Base-by-base conservation (phyloP, 2,113 vertebrate genomes). In the Pangasianodon hypophthalmus region DNA sequence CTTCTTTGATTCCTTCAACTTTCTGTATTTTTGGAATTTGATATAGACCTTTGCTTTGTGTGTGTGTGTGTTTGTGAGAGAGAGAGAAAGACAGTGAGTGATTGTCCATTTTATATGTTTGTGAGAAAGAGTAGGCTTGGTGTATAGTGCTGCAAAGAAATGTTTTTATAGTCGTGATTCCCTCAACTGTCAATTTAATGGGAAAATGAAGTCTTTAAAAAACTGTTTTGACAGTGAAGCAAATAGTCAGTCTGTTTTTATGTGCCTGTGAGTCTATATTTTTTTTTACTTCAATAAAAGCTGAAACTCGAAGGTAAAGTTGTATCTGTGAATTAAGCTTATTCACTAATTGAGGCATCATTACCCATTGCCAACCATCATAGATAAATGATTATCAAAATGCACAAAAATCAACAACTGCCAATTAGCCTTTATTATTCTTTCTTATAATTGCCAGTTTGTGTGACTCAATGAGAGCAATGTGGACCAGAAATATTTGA, bases 1-100 rank as follows among this genome's bases (percentile, higher is more conserved):
- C 29, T n/a, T 48, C 71, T 77, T 87, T 87, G 86, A 87, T 79
- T 44, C 19, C 52, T 79, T 62, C 26, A 60, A 79, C 37, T 21
- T 16, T 77, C 10, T 50, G 48, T 19, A 26, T 46, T 32, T 73
- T 29, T 41, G n/a, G 29, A n/a, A 82, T 54, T 84, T 60, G 19
- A 58, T 18, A 54, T 84, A 29, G 84, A 37, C 6, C 21, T 1
- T 73, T 73, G 16, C 32, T 3, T 2, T 41, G 41, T 77, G 19
- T 77, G 14, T 46, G 8, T 46, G 41, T 24, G 8, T 26, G 41
- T 37, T 13, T 37, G 67, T 71, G 52, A 56, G 81, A 19, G 80
- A 32, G 50, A 9, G 29, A 26, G 13, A 9, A 29, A 67, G 62
- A 67, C 9, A n/a, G 62, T 13, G 26, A 67, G n/a, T 37, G 37